Conservation (phyloP, 2,797 vertebrate genomes). For the Momotus momota region DNA sequence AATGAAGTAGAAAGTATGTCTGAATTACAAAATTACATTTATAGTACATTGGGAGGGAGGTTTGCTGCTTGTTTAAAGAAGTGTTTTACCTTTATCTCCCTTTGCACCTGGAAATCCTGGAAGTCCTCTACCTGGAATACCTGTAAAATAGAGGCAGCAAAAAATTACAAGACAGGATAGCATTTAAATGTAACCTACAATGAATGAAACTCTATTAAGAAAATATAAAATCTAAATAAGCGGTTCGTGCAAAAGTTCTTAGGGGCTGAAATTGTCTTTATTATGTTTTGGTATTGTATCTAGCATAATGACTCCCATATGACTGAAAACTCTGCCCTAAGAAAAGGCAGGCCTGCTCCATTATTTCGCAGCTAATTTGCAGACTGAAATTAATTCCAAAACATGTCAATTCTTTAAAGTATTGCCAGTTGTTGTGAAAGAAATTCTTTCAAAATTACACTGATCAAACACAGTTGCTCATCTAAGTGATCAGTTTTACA, state of each 20-base stretch:
- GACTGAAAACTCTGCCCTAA: not conserved
- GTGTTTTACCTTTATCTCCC: constrained; percentile 88
- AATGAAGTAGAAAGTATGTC: not conserved
- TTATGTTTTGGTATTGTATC: not conserved
- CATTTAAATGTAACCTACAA: not conserved
- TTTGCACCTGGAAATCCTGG: constrained; percentile 83
- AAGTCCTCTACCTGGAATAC: constrained; percentile 86
- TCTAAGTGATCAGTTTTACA: not conserved
- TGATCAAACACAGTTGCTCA: not conserved
- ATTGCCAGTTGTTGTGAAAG: not conserved
- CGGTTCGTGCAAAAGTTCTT: not conserved
- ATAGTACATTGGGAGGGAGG: not conserved
- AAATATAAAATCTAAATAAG: not conserved
- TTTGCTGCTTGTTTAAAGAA: not conserved
- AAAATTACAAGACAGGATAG: not conserved
- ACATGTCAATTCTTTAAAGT: not conserved
- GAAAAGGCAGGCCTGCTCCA: not conserved
- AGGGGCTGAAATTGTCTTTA: not conserved
- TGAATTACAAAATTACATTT: not conserved
- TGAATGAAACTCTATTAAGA: not conserved
- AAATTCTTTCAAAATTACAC: not conserved
- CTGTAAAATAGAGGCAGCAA: constrained; percentile 70
- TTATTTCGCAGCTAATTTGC: constrained; percentile 4
- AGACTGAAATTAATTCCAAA: not conserved
- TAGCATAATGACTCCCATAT: not conserved